Conservation (phyloP, 37 sponge, comb jelly and placozoan species). For the Haliclona indistincta region DNA sequence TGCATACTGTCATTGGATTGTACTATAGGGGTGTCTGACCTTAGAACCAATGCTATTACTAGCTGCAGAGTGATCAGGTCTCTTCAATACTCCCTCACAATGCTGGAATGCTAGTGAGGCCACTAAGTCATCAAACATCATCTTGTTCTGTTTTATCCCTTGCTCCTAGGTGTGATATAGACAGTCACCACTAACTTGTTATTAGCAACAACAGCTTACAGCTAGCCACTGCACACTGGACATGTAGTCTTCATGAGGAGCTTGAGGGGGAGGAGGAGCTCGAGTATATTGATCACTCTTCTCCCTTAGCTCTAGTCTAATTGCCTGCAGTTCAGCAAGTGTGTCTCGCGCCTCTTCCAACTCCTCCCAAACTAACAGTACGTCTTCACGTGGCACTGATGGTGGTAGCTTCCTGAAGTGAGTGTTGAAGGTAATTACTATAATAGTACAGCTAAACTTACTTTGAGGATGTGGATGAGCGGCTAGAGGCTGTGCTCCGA, state of each 20-base stretch:
- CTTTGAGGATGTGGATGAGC: neutral
- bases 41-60: constrained; percentile 5
- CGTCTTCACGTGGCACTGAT: constrained; percentile 28
- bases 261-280: neutral
- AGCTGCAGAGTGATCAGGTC: constrained; percentile 3
- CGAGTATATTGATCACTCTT: neutral
- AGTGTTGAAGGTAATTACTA: neutral
- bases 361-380: constrained; percentile 57
- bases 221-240: constrained; percentile 74
- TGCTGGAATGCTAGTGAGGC: constrained; percentile 76
- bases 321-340: constrained; percentile 84
- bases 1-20: neutral
- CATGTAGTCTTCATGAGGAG: constrained; percentile 38
- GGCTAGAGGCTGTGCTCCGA: neutral
- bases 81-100: constrained; percentile 51
- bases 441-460: neutral
- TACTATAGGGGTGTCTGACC: neutral
- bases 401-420: neutral
- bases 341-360: constrained; percentile 54
- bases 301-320: constrained; percentile 43
- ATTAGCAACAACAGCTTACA: constrained; percentile 6
- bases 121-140: constrained; percentile 66
- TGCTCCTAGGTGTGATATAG: constrained; percentile 31
- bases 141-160: constrained; percentile 49
- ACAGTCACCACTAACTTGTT: neutral